A percentile compares a stretch with the other conserved stretches of the same genome.
phyloP scores from a whole-genome alignment of 2,888 invertebrate species.

The Cataglyphis albicans region DNA sequence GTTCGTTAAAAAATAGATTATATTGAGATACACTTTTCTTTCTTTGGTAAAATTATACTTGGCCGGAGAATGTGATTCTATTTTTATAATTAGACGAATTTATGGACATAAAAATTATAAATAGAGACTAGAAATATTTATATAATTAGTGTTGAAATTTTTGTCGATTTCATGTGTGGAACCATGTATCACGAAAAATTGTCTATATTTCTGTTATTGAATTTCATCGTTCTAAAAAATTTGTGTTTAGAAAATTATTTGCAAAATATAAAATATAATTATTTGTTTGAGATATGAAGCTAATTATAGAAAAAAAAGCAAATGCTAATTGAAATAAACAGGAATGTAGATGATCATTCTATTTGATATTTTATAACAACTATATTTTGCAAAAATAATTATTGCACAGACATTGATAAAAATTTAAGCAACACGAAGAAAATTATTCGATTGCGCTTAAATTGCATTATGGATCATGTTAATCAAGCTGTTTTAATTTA shows the following conservation, averaged over 20 bases:
- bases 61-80: slow-evolving; percentile 12
- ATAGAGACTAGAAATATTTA: slow-evolving; percentile 34
- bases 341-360: neutral
- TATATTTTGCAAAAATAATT: slow-evolving; percentile 10
- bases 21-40: neutral
- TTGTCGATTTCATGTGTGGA: neutral
- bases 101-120: neutral
- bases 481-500: slow-evolving; percentile 1
- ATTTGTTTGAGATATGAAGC: neutral
- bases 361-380: neutral
- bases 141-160: neutral
- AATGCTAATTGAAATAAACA: neutral
- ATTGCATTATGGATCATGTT: neutral
- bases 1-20: slow-evolving; percentile 28
- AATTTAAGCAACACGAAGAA: neutral
- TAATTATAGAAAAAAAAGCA: neutral
- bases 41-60: neutral
- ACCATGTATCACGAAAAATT: slow-evolving; percentile 8
- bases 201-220: neutral
- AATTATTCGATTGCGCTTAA: neutral
- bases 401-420: neutral
- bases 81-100: slow-evolving; percentile 20
- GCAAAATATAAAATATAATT: neutral
- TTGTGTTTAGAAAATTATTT: neutral
- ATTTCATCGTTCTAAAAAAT: neutral